These are phyloP conservation scores for Popillia japonica DNA, from an alignment of 1,140 invertebrate species.

Conservation along the genomic window DNA sequence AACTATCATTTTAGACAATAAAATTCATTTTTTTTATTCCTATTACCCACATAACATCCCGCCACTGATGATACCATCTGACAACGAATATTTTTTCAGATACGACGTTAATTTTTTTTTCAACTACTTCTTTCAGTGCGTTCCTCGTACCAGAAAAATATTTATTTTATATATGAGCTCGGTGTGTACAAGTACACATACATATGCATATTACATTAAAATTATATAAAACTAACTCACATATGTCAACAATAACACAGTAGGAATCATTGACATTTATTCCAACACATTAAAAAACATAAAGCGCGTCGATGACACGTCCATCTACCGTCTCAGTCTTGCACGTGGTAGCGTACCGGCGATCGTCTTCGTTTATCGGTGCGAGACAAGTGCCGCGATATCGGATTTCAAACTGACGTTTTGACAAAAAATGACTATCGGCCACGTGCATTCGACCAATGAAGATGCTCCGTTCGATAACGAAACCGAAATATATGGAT, in stretches of 20 bases:
- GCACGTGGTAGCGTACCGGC: neutral
- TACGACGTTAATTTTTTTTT: neutral
- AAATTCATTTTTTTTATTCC: too few species aligned
- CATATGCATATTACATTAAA: conserved; percentile 10
- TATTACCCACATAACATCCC: too few species aligned
- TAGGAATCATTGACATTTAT: conserved; percentile 19
- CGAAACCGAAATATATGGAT: too few species aligned
- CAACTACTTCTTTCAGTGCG: neutral
- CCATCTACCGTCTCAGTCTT: neutral
- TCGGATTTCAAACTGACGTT: conserved; percentile 18
- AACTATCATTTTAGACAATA: too few species aligned
- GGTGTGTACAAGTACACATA: neutral
- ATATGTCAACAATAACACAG: conserved; percentile 18
- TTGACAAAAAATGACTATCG: neutral
- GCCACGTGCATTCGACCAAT: conserved; percentile 17
- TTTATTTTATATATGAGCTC: conserved; percentile 10
- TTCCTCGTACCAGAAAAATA: conserved; percentile 14
- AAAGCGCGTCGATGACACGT: conserved; percentile 13
- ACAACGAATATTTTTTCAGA: neutral
- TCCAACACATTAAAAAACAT: conserved; percentile 18
- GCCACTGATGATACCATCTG: neutral
- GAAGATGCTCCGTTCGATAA: conserved; percentile 2
- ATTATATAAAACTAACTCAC: conserved; percentile 15
- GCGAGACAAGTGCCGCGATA: conserved; percentile 8
- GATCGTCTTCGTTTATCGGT: neutral